Percentiles rank a stretch among this genome's conserved stretches.
phyloP scores from a whole-genome alignment of 2,113 vertebrate genomes.

The Phasianus colchicus region DNA sequence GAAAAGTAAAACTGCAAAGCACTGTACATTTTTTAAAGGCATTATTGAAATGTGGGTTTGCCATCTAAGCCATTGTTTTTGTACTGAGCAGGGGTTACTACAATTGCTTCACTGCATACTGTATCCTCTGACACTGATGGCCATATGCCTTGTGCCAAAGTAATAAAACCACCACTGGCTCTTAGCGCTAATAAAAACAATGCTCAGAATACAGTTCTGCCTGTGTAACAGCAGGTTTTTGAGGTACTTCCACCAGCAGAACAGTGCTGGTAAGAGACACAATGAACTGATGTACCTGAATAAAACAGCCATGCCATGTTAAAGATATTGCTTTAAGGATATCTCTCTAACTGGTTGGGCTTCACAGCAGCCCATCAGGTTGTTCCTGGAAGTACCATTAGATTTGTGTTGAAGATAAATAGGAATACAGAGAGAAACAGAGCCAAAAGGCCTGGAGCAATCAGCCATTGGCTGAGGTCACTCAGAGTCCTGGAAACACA shows the following conservation, averaged over 20 bases:
- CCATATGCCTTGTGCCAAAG: neutral
- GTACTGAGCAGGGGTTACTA: neutral
- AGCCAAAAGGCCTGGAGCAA: neutral
- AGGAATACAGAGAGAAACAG: neutral
- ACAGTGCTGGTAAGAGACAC: neutral
- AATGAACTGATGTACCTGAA: neutral
- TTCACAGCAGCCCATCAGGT: neutral
- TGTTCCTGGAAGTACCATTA: neutral
- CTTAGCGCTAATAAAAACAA: neutral
- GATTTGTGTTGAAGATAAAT: constrained; percentile 1
- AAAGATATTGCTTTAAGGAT: neutral
- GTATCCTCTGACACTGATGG: neutral
- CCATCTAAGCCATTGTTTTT: neutral
- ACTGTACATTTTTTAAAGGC: neutral
- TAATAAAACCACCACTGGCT: neutral
- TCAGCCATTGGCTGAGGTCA: neutral
- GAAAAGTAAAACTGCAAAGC: neutral
- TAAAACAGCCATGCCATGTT: neutral
- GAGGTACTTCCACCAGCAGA: neutral
- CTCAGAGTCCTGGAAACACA: neutral
- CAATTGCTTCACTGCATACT: neutral
- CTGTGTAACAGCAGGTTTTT: fast-evolving
- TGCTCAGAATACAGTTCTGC: neutral
- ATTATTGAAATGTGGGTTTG: neutral
- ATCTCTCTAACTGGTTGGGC: neutral